Evolutionary conservation across 2,113 vertebrate species (phyloP), one percentile per base, ranked within the genome.

Genomic region (Alethe diademata): DNA sequence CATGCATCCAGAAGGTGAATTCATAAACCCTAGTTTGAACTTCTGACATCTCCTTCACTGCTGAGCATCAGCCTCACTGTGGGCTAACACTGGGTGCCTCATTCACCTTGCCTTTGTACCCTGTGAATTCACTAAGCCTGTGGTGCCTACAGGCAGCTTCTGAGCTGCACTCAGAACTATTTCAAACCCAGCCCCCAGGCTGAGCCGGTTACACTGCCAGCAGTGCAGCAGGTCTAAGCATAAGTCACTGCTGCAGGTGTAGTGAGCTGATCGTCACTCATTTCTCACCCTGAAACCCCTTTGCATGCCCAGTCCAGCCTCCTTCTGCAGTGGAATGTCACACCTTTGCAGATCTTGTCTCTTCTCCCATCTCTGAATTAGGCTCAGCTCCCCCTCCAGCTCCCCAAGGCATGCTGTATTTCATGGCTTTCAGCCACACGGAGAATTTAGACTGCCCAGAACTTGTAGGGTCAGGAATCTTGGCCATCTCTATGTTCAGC

Each of bases 401-500:
- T 94, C 88, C 92, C 51, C 75, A 73, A 42, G 75, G 48, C 82
- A 70, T n/a, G 50, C 12, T 38, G 8, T 42, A 54, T 88, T 94
- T 56, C 57, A 86, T 95, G 95, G 94, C 86, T 67, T 90, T 64
- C 95, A 86, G 94, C 95, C 94, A 94, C 75, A 28, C 0, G 0
- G 61, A 90, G 66, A 70, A 56, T 56, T 96, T 76, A 47, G 51
- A 79, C 75, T 90, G 94, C 60, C 72, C 94, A 94, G 72, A 90
- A 95, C 91, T 88, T 92, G 88, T n/a, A 95, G 67, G 92, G 88
- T 94, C 92, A 93, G 75, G 92, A 97, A 95, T 93, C 86, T 92
- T 90, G 95, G 92, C 92, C 88, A 95, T 42, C 64, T 73, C 62
- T 79, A 35, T 0, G 0, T 60, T 54, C 78, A 79, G 62, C 72